Conservation (phyloP, 1,140 invertebrate genomes). For the Aleiodes sp. region DNA sequence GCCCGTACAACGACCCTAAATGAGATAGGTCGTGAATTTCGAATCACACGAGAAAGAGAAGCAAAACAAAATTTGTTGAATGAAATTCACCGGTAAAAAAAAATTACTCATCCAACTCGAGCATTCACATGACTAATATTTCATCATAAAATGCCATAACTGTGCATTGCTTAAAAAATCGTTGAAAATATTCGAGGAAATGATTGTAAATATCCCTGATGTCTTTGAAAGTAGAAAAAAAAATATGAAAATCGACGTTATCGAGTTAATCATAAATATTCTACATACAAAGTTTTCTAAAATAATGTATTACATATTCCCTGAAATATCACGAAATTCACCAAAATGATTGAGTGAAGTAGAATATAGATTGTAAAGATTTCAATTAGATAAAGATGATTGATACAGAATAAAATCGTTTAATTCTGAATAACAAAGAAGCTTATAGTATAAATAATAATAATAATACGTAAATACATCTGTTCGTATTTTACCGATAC, state of each 20-base stretch:
- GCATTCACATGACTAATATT: too few species aligned
- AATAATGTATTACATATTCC: not conserved
- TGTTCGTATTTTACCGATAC: not conserved
- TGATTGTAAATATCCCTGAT: too few species aligned
- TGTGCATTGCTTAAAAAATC: too few species aligned
- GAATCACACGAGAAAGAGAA: not conserved
- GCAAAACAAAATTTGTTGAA: not conserved
- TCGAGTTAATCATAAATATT: constrained; percentile 27
- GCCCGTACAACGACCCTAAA: constrained; percentile 42
- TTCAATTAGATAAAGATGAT: constrained; percentile 7
- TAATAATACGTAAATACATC: not conserved
- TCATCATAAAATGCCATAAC: too few species aligned
- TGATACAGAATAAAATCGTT: constrained; percentile 2
- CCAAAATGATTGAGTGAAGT: not conserved
- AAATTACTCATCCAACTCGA: too few species aligned
- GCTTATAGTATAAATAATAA: not conserved
- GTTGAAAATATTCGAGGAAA: constrained; percentile 10
- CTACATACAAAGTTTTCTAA: constrained; percentile 14
- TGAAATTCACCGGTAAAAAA: too few species aligned
- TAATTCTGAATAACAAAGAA: not conserved
- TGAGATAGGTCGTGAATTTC: constrained; percentile 24
- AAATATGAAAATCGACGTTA: constrained; percentile 30
- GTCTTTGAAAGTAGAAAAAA: too few species aligned
- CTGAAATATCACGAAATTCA: not conserved
- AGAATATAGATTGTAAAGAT: not conserved